Conservation (phyloP, 2,888 invertebrate species). For the Aporophyla lueneburgensis region DNA sequence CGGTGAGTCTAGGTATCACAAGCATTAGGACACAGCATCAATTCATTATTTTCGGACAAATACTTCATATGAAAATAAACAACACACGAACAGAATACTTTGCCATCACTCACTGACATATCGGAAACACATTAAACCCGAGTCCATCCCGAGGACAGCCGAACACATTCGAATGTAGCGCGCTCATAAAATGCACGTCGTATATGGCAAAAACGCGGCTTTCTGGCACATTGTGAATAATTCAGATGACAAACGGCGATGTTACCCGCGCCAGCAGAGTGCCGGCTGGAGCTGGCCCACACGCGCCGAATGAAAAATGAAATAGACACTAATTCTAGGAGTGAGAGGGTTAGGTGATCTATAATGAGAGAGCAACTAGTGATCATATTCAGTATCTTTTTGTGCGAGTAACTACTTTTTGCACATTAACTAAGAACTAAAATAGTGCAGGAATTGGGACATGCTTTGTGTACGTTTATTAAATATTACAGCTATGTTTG, state of each 20-base stretch:
- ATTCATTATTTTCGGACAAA: slow-evolving; percentile 1
- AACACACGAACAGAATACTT: slow-evolving; percentile 22
- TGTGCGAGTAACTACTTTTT: neutral
- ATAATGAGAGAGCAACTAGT: slow-evolving; percentile 9
- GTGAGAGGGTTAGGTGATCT: slow-evolving; percentile 7
- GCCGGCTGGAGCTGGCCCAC: neutral
- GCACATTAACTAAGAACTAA: neutral
- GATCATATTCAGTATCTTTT: neutral
- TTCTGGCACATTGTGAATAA: slow-evolving; percentile 57
- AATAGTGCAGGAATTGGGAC: too few species aligned
- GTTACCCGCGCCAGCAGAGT: slow-evolving; percentile 25
- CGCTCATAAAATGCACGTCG: slow-evolving; percentile 52
- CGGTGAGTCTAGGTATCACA: neutral
- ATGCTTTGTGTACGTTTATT: neutral
- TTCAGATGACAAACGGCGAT: slow-evolving; percentile 55
- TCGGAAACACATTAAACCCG: slow-evolving; percentile 52
- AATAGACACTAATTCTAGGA: slow-evolving; percentile 35
- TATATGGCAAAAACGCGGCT: slow-evolving; percentile 36
- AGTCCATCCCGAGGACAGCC: slow-evolving; percentile 14
- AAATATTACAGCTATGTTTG: neutral
- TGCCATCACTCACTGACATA: slow-evolving; percentile 30
- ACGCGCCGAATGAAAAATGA: slow-evolving; percentile 28
- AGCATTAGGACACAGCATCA: neutral
- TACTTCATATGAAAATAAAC: slow-evolving; percentile 1
- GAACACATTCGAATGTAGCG: slow-evolving; percentile 26